phyloP scores from a whole-genome alignment of 2,113 vertebrate genomes.

The Macquaria ambigua region DNA sequence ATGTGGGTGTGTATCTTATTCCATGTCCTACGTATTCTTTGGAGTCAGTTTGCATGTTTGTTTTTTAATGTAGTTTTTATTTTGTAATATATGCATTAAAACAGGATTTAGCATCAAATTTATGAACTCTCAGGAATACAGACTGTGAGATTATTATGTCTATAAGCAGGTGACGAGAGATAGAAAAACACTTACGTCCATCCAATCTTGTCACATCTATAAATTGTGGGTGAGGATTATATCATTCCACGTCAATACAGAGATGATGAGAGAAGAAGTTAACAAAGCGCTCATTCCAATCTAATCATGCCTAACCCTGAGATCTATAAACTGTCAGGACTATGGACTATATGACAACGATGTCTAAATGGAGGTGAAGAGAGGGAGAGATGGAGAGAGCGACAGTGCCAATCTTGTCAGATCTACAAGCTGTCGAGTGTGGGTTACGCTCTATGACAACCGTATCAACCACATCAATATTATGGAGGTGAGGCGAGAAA shows the following conservation, averaged over 20 bases:
- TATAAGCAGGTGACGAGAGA: neutral
- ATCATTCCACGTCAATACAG: constrained; percentile 12
- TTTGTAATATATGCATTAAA: neutral
- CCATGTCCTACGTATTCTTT: neutral
- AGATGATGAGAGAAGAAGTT: constrained; percentile 48
- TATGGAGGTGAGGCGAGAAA: constrained; percentile 39
- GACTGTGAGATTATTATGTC: constrained; percentile 7
- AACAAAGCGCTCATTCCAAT: constrained; percentile 28
- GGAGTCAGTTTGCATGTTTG: neutral
- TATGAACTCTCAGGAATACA: neutral
- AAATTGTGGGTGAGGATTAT: constrained; percentile 14
- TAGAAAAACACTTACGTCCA: constrained; percentile 1
- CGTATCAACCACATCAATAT: constrained; percentile 54
- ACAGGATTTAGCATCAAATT: neutral
- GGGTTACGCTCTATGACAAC: constrained; percentile 42
- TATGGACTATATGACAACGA: constrained; percentile 32
- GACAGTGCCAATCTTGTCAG: constrained; percentile 42
- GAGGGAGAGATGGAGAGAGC: constrained; percentile 17
- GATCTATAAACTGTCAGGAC: constrained; percentile 47
- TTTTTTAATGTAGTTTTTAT: neutral
- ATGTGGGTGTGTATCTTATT: too few species aligned
- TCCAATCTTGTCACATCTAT: constrained; percentile 31
- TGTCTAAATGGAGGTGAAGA: constrained; percentile 24
- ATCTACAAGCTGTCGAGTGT: constrained; percentile 51
- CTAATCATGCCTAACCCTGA: constrained; percentile 27